Base-by-base conservation (phyloP, 2,113 vertebrate species). In the Cyanoliseus patagonus region DNA sequence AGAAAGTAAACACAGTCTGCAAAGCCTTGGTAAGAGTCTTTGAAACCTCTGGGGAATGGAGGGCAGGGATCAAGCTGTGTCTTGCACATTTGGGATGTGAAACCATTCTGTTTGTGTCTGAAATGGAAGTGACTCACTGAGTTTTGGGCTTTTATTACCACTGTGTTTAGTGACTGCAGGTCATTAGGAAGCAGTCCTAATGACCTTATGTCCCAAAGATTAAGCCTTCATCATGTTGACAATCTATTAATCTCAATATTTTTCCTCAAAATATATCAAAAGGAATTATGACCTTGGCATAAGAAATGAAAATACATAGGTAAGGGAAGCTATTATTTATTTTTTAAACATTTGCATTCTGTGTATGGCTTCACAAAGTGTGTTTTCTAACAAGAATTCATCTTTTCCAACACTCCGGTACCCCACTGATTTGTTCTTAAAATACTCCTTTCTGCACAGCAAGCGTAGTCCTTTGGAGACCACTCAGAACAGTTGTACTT, bases 211-310 rank as follows among this genome's bases (percentile, higher is more conserved):
- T 96, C 74, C 67, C 44, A 53, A 73, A 92, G 77, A 66, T 57
- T 52, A 85, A 95, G 74, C 47, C 55, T 95, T 92, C 1, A 0
- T 84, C 47, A 91, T 95, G 86, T 89, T 92, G 89, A 73, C 2
- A 6, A 72, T 95, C 69, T 95, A 91, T 95, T 91, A 94, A 86
- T 92, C 86, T 90, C 92, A 94, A 92, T 96, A 93, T 97, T 96
- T 96, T 92, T 94, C 92, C 75, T 96, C 93, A 96, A 95, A 97
- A 95, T 95, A 91, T 67, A 95, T 95, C 67, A 95, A 92, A 87
- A 93, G 75, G 83, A 96, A 83, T 93, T 88, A 96, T 44, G 79
- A 59, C 68, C 62, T 92, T 96, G 92, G 93, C 64, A 49, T 88
- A 74, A 93, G 68, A 94, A 90, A 81, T 68, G 41, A 96, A 96